Evolutionary conservation across 2,888 invertebrate genomes (phyloP).

Genomic region (Drosophila paranaensis): DNA sequence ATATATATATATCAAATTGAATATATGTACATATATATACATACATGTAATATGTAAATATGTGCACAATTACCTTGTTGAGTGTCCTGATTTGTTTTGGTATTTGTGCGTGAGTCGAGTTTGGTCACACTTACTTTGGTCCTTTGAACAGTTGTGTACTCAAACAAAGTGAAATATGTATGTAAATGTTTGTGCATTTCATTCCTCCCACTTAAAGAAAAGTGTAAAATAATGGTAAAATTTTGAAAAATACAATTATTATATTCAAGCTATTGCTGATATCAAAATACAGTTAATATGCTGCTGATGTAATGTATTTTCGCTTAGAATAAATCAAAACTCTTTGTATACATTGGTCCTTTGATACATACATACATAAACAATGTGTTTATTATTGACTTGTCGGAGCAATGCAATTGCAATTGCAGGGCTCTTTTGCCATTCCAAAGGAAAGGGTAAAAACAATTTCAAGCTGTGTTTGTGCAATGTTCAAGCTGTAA

Average conservation of each 20-base stretch:
- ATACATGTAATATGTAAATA: background rate
- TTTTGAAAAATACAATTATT: background rate
- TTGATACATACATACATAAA: background rate
- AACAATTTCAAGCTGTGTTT: too few species aligned
- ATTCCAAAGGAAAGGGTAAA: too few species aligned
- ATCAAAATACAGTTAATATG: background rate
- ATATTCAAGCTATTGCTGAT: background rate
- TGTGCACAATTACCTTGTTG: background rate
- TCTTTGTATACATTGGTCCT: background rate
- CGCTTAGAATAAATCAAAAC: background rate
- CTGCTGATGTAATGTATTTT: background rate
- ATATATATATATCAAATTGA: background rate
- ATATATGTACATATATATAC: too few species aligned
- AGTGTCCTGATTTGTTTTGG: background rate
- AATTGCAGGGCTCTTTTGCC: background rate
- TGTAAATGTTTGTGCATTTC: conserved; percentile 6
- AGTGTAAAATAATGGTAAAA: conserved; percentile 6
- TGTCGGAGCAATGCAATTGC: background rate
- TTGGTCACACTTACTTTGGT: background rate
- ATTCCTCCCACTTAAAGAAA: background rate
- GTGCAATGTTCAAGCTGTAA: too few species aligned
- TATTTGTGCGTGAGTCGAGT: background rate
- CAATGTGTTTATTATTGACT: conserved; percentile 4
- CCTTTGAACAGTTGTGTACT: background rate
- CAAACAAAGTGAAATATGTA: conserved; percentile 2